phyloP scores from a whole-genome alignment of 1,140 invertebrate genomes.

The Drosophila neocordata region DNA sequence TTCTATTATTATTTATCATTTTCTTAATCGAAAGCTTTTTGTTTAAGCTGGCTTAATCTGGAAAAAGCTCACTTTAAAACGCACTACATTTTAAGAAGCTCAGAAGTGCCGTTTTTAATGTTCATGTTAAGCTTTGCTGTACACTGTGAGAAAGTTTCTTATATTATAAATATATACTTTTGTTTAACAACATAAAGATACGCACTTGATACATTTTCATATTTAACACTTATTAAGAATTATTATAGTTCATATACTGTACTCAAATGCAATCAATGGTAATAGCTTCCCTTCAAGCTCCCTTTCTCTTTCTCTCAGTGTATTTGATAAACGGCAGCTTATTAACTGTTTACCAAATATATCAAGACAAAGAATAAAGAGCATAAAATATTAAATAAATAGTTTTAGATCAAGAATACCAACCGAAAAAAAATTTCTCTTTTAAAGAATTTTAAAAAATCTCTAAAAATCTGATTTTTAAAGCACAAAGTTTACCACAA shows the following conservation, averaged over 20 bases:
- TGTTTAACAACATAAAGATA: conserved; percentile 19
- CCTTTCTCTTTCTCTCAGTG: neutral
- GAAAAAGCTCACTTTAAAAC: conserved; percentile 35
- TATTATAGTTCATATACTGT: neutral
- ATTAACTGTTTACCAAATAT: neutral
- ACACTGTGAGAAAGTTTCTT: conserved; percentile 30
- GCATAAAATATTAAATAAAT: neutral
- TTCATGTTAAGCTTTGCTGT: conserved; percentile 42
- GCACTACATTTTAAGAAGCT: conserved; percentile 50
- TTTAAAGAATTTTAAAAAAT: too few species aligned
- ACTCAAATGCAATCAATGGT: neutral
- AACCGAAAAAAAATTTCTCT: too few species aligned
- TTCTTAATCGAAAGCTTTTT: neutral
- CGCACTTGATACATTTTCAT: conserved; percentile 18
- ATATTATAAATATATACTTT: neutral
- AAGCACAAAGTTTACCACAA: too few species aligned
- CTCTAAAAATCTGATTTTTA: too few species aligned
- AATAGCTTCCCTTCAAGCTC: neutral
- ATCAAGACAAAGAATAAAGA: neutral
- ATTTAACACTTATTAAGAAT: conserved; percentile 9
- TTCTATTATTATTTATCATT: neutral
- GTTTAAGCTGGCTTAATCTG: neutral
- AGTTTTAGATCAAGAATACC: too few species aligned
- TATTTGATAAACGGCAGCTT: neutral
- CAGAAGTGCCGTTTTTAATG: conserved; percentile 45